Evolutionary conservation across 2,113 vertebrate species (phyloP), one percentile per base, ranked within the genome.

Genomic region (Campylorhamphus procurvoides): DNA sequence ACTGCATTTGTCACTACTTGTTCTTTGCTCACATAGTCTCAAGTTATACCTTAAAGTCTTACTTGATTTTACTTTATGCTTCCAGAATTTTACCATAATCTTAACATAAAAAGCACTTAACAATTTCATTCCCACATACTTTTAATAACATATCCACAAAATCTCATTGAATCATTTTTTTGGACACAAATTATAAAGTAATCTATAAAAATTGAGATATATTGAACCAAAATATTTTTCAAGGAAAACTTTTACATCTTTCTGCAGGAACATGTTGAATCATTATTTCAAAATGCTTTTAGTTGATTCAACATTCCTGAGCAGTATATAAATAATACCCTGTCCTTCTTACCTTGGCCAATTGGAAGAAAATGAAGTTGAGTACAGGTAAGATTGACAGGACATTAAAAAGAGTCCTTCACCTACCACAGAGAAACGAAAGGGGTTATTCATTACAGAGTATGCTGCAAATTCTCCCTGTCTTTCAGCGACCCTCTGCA

Each of bases 21-120:
- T 25, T 78, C 55, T 81, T 37, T 40, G 33, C 31, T 87, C 8
- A 55, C 5, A 37, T 2, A 14, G 39, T 46, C n/a, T 18, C 9
- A 39, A 74, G 3, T 10, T 55, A 3, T 14, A 68, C n/a, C 39
- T 72, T 53, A 71, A 46, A 72, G 76, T 28, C 9, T 33, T 49
- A 42, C 28, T 18, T 39, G 15, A 81, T 50, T 84, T 84, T 49
- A 73, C 7, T 25, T 49, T 42, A 39, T 10, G 10, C 18, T 77
- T 81, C 8, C 50, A 74, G 12, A 69, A 77, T 8, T 33, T 40
- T 37, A 31, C 7, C 9, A 15, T 28, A 31, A 42, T 40, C 27
- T 66, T 31, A 76, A 58, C 17, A 52, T 12, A 55, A 12, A 63
- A 81, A 63, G 19, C 0, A 0, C 25, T 59, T 31, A 42, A 59